Evolutionary conservation across 2,113 vertebrate genomes (phyloP), one percentile per base, ranked within the genome.

Genomic region (Dasyprocta punctata): DNA sequence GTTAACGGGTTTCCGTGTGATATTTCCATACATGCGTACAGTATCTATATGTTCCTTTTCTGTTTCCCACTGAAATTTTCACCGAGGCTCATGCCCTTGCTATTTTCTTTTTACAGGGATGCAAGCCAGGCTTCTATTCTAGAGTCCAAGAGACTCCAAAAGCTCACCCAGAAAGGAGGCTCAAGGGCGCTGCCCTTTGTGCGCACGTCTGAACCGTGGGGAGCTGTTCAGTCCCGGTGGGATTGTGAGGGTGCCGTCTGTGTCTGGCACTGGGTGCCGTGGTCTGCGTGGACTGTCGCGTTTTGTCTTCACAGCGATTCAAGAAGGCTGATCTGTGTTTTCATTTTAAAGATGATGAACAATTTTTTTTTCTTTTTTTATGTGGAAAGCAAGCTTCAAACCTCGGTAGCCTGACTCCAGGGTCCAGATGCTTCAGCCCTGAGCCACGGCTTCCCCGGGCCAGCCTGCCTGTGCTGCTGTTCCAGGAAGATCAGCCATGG

Each of bases 41-140:
- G 20, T 38, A 56, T 58, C 16, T 58, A 26, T 19, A 26, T 69
- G 11, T 89, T 95, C 30, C 52, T 89, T 80, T 49, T 93, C 11
- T 95, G n/a, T 85, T 85, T 94, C 26, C 65, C 36, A 33, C 7
- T 77, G 44, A 65, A 75, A 44, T 9, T 92, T 95, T 90, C 58
- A 60, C 26, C 58, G 24, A 86, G 41, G 33, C 36, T 85, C 13
- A 44, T 83, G 47, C 60, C 58, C 38, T 82, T 83, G 28, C 63
- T 52, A 36, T 20, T 86, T 14, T 92, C 24, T 49, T 92, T 85
- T 88, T 75, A 47, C 3, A 47, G 19, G 14, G 78, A 24, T 30
- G 60, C 11, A 75, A 65, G 63, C 8, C 2, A 2, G 28, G 36
- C 5, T 71, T 9, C 87, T 71, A 2, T 61, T 16, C 7, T 88